Conservation (phyloP, 2,888 invertebrate genomes). For the Tupiocoris notatus region DNA sequence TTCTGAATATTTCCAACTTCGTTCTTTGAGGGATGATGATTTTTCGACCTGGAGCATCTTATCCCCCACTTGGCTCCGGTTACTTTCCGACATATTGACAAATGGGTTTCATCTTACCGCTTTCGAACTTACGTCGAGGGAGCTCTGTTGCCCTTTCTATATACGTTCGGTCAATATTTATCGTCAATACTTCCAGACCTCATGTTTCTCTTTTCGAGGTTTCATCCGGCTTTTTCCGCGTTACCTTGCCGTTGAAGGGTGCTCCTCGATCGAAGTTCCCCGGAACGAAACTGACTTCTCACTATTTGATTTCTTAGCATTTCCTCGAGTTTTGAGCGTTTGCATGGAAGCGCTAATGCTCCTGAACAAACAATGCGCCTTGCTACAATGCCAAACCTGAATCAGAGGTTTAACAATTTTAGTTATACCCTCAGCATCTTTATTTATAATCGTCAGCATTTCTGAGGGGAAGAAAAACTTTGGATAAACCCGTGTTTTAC, state of each 20-base stretch:
- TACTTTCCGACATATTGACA: conserved; percentile 32
- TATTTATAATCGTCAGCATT: too few species aligned
- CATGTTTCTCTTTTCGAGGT: conserved; percentile 32
- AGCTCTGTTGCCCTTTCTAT: background rate
- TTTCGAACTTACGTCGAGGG: background rate
- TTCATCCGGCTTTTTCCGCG: too few species aligned
- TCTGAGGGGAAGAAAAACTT: too few species aligned
- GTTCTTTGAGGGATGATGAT: background rate
- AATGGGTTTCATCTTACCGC: conserved; percentile 37
- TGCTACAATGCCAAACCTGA: too few species aligned
- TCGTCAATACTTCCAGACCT: conserved; percentile 35
- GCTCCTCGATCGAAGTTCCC: conserved; percentile 11
- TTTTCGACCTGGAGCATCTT: background rate
- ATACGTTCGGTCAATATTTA: conserved; percentile 33
- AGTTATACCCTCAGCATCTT: too few species aligned
- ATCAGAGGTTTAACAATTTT: too few species aligned
- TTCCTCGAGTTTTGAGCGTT: too few species aligned
- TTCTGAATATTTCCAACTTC: background rate
- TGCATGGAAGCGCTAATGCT: too few species aligned
- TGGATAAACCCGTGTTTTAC: too few species aligned
- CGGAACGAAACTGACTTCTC: conserved; percentile 26
- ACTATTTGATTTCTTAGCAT: conserved; percentile 17
- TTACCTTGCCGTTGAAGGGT: background rate
- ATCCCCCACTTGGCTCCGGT: background rate
- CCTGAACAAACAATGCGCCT: too few species aligned